Conservation (phyloP, 2,888 invertebrate species). For the Drosophila cracens region DNA sequence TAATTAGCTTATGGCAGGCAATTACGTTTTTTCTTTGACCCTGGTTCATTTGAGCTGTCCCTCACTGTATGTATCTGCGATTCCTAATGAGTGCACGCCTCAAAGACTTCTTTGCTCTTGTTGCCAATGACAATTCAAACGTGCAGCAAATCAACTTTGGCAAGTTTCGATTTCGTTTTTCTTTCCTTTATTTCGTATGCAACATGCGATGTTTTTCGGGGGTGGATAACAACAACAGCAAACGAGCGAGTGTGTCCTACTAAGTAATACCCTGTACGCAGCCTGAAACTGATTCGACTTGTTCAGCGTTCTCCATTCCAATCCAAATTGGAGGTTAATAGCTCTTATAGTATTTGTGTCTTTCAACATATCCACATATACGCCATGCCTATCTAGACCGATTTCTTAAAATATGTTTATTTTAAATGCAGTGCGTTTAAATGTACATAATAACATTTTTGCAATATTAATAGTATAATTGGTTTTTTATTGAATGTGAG, state of each 20-base stretch:
- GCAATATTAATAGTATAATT: background rate
- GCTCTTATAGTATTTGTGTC: too few relatives aligned
- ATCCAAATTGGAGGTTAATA: too few relatives aligned
- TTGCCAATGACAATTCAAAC: slow-evolving; percentile 36
- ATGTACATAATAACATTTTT: background rate
- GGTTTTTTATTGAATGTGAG: background rate
- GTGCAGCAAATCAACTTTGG: slow-evolving; percentile 57
- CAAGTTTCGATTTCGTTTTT: slow-evolving; percentile 37
- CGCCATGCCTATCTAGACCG: background rate
- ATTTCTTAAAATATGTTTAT: background rate
- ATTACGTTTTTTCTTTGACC: too few relatives aligned
- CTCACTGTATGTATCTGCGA: slow-evolving; percentile 8
- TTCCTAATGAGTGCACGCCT: slow-evolving; percentile 68
- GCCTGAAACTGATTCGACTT: background rate
- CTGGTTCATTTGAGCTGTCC: too few relatives aligned
- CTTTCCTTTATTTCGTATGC: slow-evolving; percentile 66
- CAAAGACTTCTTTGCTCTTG: slow-evolving; percentile 27
- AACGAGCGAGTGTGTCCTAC: background rate
- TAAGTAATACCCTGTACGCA: background rate
- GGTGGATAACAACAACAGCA: background rate
- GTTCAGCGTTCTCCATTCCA: too few relatives aligned
- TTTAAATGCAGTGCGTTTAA: too few relatives aligned
- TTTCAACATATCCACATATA: too few relatives aligned
- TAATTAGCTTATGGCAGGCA: too few relatives aligned
- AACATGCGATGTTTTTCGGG: slow-evolving; percentile 50